phyloP scores from a whole-genome alignment of 2,888 invertebrate genomes.

The Lamproptera curius region DNA sequence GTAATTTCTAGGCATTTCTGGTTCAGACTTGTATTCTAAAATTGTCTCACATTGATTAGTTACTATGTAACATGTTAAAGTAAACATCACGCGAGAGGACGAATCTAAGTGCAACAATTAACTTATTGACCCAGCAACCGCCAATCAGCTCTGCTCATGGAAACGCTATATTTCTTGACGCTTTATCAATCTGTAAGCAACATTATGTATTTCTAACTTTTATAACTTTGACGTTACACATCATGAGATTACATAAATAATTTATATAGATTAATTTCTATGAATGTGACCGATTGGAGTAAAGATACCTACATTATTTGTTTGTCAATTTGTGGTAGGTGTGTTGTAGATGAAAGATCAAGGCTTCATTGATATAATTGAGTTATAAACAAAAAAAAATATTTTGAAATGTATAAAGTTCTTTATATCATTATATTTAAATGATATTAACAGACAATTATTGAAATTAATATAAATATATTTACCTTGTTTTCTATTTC shows the following conservation, averaged over 20 bases:
- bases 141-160: conserved; percentile 36
- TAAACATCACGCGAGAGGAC: conserved; percentile 9
- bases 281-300: background rate
- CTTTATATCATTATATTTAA: too few species aligned
- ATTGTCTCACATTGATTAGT: conserved; percentile 22
- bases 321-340: too few species aligned
- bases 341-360: too few species aligned
- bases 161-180: conserved; percentile 44
- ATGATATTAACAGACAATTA: too few species aligned
- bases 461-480: too few species aligned
- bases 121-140: conserved; percentile 61
- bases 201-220: conserved; percentile 17
- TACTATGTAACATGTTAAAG: conserved; percentile 20
- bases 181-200: conserved; percentile 37
- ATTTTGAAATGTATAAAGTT: too few species aligned
- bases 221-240: conserved; percentile 11
- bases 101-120: conserved; percentile 46
- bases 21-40: conserved; percentile 6
- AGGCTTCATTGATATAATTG: too few species aligned
- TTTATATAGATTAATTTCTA: conserved; percentile 4
- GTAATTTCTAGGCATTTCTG: conserved; percentile 16
- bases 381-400: too few species aligned
- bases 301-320: too few species aligned
- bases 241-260: conserved; percentile 15
- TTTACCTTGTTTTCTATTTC: too few species aligned